phyloP scores from a whole-genome alignment of 2,888 invertebrate genomes.

The Lepidocyrtinus sp. region DNA sequence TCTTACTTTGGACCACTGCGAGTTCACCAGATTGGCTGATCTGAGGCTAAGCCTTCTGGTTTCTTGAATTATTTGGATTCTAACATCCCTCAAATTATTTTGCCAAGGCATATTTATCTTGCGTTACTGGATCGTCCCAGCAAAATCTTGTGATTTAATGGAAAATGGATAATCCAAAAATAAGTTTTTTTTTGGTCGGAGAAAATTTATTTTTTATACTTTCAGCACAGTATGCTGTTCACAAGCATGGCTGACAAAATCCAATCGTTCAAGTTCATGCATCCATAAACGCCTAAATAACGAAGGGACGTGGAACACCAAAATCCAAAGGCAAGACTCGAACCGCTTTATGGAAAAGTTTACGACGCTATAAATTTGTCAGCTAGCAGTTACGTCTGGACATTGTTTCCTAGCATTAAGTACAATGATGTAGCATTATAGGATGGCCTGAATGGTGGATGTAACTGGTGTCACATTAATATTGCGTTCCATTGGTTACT shows the following conservation, averaged over 20 bases:
- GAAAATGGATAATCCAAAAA: not conserved
- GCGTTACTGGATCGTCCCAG: not conserved
- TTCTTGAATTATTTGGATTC: slow-evolving; percentile 67
- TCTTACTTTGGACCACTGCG: slow-evolving; percentile 66
- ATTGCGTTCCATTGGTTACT: not conserved
- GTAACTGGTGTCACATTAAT: not conserved
- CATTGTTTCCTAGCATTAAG: not conserved
- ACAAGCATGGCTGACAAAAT: no score
- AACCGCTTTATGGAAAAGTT: no score
- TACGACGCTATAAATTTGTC: slow-evolving; percentile 5
- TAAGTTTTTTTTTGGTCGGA: no score
- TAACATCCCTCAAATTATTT: slow-evolving; percentile 61
- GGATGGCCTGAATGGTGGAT: not conserved
- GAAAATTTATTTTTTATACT: no score
- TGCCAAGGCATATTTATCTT: slow-evolving; percentile 65
- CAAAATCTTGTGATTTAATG: not conserved
- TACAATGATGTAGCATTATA: slow-evolving; percentile 6
- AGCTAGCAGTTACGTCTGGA: not conserved
- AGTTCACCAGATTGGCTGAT: slow-evolving; percentile 65
- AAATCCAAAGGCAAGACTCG: no score
- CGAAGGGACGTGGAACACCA: no score
- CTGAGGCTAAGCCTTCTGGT: slow-evolving; percentile 62
- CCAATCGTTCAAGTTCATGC: no score
- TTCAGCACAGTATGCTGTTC: no score
- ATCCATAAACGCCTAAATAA: no score